Base-by-base conservation (phyloP, 2,113 vertebrate species). In the Trochalopteron elliotii region DNA sequence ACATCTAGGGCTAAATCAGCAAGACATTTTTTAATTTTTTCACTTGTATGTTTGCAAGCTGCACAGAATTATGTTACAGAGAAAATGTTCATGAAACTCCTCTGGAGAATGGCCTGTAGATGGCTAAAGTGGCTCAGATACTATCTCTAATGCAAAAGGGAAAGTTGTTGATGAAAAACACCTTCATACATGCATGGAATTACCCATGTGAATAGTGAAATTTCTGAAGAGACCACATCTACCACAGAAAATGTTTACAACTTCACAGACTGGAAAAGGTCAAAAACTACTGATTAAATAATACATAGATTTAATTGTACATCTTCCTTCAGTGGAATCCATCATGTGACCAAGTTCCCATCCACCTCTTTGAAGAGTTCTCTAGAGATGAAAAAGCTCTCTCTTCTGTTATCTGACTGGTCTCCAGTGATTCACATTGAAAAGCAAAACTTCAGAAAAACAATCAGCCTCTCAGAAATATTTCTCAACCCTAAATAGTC, bases 241-340 rank as follows among this genome's bases (percentile, higher is more conserved):
- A 81, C 68, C 55, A 55, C 45, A 59, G 63, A 70, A 91, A 60
- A 44, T 87, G 33, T 86, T 95, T 92, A 55, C 83, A 74, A 12
- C 27, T 77, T 83, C 68, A 77, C 25, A 77, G 82, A 65, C n/a
- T 23, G 69, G 80, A 12, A 86, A 74, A 83, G 67, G 45, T 89
- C 91, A 90, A 76, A 87, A 81, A 13, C 0, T 42, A 57, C 39
- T 81, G 35, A 14, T 70, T 47, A 70, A 93, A 45, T 72, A 86
- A 77, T 44, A 94, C 44, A 90, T 70, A 74, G 87, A 61, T 70
- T 52, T 81, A 75, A 93, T 75, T 95, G 76, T 95, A 81, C n/a
- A 47, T 72, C 12, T 75, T 85, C 13, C 52, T 68, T 82, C 44
- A 94, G 7, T 60, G 40, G 23, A 95, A 95, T 27, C 10, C 52